Percentiles rank a stretch among this genome's conserved stretches.
Evolutionary conservation across 2,113 vertebrate genomes (phyloP).

Genomic region (Pterocles orientalis): DNA sequence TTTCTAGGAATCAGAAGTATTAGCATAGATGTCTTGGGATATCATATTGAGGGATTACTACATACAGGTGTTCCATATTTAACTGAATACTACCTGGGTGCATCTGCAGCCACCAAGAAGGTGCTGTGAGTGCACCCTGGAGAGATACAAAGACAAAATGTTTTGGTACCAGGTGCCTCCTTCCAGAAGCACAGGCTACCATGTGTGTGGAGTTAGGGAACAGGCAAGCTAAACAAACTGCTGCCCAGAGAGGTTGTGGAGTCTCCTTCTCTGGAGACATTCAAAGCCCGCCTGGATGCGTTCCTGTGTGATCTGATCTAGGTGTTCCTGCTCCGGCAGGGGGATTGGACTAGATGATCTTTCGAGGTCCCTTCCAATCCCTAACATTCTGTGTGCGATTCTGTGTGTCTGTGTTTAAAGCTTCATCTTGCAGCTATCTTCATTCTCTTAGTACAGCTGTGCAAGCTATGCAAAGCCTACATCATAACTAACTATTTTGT

Average conservation of each 20-base stretch:
- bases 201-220: neutral
- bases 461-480: neutral
- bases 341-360: too few relatives aligned
- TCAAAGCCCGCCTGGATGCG: too few relatives aligned
- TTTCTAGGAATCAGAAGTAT: neutral
- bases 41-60: neutral
- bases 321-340: too few relatives aligned
- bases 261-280: too few relatives aligned
- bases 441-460: slow-evolving; percentile 19
- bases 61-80: neutral
- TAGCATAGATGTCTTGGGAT: neutral
- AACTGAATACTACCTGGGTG: neutral
- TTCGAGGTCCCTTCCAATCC: too few relatives aligned
- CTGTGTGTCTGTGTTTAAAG: neutral
- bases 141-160: neutral
- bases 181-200: neutral
- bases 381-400: too few relatives aligned
- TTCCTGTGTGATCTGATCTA: too few relatives aligned
- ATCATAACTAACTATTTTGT: neutral
- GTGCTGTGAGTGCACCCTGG: neutral
- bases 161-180: neutral
- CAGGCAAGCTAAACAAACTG: slow-evolving; percentile 2
- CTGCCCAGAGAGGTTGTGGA: too few relatives aligned
- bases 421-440: slow-evolving; percentile 19
- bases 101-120: neutral